phyloP scores from a whole-genome alignment of 2,113 vertebrate genomes.

The Lampris megalopsis region DNA sequence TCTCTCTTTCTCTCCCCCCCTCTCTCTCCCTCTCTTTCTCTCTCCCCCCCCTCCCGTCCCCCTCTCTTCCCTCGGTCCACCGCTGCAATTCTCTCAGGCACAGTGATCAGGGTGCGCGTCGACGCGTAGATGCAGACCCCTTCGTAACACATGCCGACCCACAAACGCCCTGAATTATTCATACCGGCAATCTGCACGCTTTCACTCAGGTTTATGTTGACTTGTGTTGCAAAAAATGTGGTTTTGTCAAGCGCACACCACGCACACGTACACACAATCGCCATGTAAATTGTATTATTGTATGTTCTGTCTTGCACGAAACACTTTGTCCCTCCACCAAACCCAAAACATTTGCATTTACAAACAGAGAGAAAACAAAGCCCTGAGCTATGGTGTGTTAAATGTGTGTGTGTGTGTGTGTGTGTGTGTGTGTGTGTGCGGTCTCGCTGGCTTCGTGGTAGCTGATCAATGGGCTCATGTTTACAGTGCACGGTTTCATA shows the following conservation, averaged over 20 bases:
- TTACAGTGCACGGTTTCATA: conserved; percentile 80
- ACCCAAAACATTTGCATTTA: conserved; percentile 27
- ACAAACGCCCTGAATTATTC: conserved; percentile 57
- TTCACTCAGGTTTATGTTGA: conserved; percentile 24
- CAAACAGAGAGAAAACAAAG: conserved; percentile 39
- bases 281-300: neutral
- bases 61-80: too few species aligned
- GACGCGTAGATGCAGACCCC: too few species aligned
- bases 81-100: too few species aligned
- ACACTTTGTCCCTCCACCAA: neutral
- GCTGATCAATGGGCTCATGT: conserved; percentile 66
- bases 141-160: neutral
- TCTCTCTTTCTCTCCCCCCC: conserved; percentile 1
- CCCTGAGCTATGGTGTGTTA: conserved; percentile 28
- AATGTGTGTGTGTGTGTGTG: conserved; percentile 4
- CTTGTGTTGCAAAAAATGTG: conserved; percentile 19
- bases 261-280: neutral
- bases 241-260: neutral
- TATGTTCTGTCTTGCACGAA: conserved; percentile 22
- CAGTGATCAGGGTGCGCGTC: too few species aligned
- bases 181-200: conserved; percentile 24
- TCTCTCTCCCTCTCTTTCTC: conserved; percentile 16
- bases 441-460: conserved; percentile 20
- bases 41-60: neutral
- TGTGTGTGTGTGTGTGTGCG: conserved; percentile 23